Evolutionary conservation across 2,113 vertebrate species (phyloP).

Genomic region (Patagioenas fasciata): DNA sequence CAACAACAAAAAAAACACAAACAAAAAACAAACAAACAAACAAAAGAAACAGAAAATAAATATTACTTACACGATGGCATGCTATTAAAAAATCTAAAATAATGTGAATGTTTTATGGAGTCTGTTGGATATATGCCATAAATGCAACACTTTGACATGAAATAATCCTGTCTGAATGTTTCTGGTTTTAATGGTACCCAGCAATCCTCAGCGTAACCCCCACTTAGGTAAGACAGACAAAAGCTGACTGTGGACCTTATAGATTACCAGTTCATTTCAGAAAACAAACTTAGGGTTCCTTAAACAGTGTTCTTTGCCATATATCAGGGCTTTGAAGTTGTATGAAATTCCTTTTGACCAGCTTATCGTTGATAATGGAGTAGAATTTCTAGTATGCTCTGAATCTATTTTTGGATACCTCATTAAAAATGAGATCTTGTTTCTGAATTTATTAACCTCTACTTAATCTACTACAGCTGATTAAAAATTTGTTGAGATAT

Average conservation of each 20-base stretch:
- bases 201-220: background rate
- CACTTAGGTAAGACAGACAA: background rate
- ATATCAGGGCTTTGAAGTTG: background rate
- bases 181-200: background rate
- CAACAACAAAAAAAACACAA: no score
- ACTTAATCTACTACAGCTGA: background rate
- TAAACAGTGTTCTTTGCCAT: background rate
- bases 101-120: background rate
- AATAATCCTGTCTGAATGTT: background rate
- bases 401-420: background rate
- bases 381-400: background rate
- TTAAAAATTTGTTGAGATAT: background rate
- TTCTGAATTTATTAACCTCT: background rate
- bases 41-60: background rate
- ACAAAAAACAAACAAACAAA: no score
- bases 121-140: background rate
- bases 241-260: background rate
- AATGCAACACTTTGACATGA: background rate
- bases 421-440: background rate
- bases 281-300: background rate
- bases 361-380: background rate
- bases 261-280: background rate
- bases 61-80: background rate
- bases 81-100: background rate
- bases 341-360: background rate